Evolutionary conservation across 2,797 vertebrate genomes (phyloP).

Genomic region (Enoplosus armatus): DNA sequence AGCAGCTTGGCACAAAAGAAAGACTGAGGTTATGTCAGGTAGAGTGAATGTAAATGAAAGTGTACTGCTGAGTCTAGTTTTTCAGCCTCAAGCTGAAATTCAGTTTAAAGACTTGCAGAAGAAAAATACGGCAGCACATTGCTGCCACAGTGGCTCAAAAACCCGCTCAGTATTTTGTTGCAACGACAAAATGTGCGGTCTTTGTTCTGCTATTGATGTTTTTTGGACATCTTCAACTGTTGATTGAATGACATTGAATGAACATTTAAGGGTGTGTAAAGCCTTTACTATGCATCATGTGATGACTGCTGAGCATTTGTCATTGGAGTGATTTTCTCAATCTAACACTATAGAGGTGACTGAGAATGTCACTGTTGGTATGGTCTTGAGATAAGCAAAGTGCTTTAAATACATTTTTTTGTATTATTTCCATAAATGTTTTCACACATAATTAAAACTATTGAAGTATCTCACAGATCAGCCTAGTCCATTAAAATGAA

Average conservation of each 20-base stretch:
- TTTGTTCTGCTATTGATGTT: neutral
- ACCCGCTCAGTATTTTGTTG: neutral
- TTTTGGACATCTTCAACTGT: neutral
- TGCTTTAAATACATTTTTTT: neutral
- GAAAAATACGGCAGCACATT: neutral
- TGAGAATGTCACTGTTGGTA: neutral
- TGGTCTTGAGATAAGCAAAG: neutral
- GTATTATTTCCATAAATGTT: neutral
- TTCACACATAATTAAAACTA: neutral
- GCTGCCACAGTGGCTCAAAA: neutral
- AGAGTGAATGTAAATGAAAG: slow-evolving; percentile 14
- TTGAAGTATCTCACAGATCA: neutral
- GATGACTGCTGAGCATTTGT: neutral
- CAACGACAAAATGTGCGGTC: neutral
- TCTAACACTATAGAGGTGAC: neutral
- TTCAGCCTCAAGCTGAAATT: slow-evolving; percentile 12
- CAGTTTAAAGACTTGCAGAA: slow-evolving; percentile 13
- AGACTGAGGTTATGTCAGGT: slow-evolving; percentile 20
- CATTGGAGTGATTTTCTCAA: neutral
- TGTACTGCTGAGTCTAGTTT: neutral
- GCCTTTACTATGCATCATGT: neutral
- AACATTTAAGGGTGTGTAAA: neutral
- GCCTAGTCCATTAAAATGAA: neutral
- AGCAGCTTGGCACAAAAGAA: slow-evolving; percentile 25
- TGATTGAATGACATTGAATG: neutral